Percentiles rank a stretch among this genome's conserved stretches.
phyloP scores from a whole-genome alignment of 1,140 invertebrate species.

The Heliconius congener region DNA sequence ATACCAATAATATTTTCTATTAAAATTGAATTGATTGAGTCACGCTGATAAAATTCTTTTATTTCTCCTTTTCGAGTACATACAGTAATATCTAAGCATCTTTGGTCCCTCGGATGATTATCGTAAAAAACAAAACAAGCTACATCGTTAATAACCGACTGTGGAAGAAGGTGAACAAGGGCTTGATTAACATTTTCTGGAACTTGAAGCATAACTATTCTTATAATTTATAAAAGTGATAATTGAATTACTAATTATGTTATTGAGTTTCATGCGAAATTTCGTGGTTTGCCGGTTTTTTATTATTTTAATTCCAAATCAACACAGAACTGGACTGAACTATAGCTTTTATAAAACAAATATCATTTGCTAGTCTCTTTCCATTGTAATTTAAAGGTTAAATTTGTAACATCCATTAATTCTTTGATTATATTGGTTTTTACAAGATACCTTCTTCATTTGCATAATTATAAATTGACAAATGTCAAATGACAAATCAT shows the following conservation, averaged over 20 bases:
- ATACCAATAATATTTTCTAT: constrained; percentile 40
- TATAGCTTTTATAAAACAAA: no score
- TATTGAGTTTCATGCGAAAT: no score
- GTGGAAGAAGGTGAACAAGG: constrained; percentile 35
- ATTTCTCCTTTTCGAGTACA: constrained; percentile 57
- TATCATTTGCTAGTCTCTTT: not conserved
- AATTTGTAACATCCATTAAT: not conserved
- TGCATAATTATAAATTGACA: not conserved
- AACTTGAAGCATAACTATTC: constrained; percentile 23
- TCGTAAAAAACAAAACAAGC: constrained; percentile 65
- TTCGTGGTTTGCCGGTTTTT: not conserved
- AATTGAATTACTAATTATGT: not conserved
- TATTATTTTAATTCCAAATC: not conserved
- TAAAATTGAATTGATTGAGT: constrained; percentile 47
- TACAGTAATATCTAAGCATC: constrained; percentile 55
- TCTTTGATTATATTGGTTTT: not conserved
- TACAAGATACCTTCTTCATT: not conserved
- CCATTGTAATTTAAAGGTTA: not conserved
- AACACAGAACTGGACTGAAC: not conserved
- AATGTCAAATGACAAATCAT: not conserved
- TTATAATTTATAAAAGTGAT: not conserved
- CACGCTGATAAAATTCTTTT: constrained; percentile 55
- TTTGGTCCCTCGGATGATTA: constrained; percentile 56
- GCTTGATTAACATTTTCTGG: constrained; percentile 27
- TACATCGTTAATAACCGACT: constrained; percentile 34